Evolutionary conservation across 2,797 vertebrate genomes (phyloP), one percentile per base, ranked within the genome.

Genomic region (Ctenopoma kingsleyae): DNA sequence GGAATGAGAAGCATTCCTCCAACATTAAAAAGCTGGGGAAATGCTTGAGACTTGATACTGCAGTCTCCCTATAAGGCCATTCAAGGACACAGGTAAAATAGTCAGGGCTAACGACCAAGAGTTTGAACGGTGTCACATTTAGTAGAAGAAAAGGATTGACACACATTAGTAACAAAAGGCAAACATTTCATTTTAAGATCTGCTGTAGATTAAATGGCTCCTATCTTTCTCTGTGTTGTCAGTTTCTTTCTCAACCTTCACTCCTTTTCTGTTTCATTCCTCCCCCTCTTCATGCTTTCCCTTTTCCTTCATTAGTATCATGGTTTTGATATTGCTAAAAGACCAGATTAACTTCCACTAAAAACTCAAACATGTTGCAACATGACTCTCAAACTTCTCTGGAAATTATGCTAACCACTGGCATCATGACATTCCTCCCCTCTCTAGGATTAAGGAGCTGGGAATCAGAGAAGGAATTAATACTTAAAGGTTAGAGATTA

Each of bases 1-100:
- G 67, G 73, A 70, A 82, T 73, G 74, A 64, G 9, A 81, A 64
- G 67, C 25, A 81, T 82, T 76, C 65, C 58, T 56, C 22, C 10
- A 35, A 61, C 59, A 53, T 58, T 47, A 44, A 74, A 74, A 63
- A 51, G 8, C n/a, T 15, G 36, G n/a, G 35, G 8, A 79, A 74
- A 53, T 48, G 41, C 25, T 6, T 23, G 35, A 49, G 23, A 27
- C 53, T 54, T 53, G 46, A 66, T 44, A 51, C 52, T 60, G 11
- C n/a, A 27, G 9, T 49, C 32, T 57, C 32, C 41, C 13, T 46
- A 51, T 52, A 4, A 40, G 30, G 40, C 40, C 19, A 41, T 68
- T 60, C 19, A 40, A 71, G 65, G 41, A 20, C 19, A 16, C 30
- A 54, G 23, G 5, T 32, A 8, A 58, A 62, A 58, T 2, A 40